phyloP scores from a whole-genome alignment of 2,888 invertebrate species.

The Diarsia brunnea region DNA sequence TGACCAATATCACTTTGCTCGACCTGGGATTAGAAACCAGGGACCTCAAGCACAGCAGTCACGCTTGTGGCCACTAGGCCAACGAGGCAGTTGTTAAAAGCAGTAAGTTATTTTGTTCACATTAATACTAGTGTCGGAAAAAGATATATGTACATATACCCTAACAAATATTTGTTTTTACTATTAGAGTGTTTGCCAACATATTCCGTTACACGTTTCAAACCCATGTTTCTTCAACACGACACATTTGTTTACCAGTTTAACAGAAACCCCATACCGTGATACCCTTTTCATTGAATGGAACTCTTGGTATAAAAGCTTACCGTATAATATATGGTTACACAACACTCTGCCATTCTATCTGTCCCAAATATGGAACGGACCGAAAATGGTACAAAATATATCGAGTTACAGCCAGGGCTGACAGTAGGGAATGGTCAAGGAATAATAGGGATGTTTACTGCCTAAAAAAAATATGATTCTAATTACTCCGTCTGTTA shows the following conservation, averaged over 20 bases:
- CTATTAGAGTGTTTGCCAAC: not conserved
- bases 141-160: not conserved
- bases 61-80: too few relatives aligned
- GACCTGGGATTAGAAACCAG: too few relatives aligned
- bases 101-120: not conserved
- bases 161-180: not conserved
- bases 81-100: too few relatives aligned
- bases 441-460: too few relatives aligned
- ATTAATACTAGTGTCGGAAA: not conserved
- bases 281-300: slow-evolving; percentile 41
- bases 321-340: slow-evolving; percentile 46
- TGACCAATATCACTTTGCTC: too few relatives aligned
- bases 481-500: too few relatives aligned
- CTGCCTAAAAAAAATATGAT: too few relatives aligned
- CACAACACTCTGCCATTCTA: slow-evolving; percentile 52
- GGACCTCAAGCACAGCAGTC: too few relatives aligned
- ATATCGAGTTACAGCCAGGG: slow-evolving; percentile 60
- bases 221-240: not conserved
- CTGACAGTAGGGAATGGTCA: slow-evolving; percentile 32
- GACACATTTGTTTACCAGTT: slow-evolving; percentile 3
- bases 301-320: slow-evolving; percentile 38
- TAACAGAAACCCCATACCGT: slow-evolving; percentile 18
- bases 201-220: not conserved
- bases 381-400: slow-evolving; percentile 58
- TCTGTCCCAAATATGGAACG: slow-evolving; percentile 61